These are phyloP conservation scores for Melinaea marsaeus DNA, from an alignment of 2,888 invertebrate genomes.

Conservation along the genomic window DNA sequence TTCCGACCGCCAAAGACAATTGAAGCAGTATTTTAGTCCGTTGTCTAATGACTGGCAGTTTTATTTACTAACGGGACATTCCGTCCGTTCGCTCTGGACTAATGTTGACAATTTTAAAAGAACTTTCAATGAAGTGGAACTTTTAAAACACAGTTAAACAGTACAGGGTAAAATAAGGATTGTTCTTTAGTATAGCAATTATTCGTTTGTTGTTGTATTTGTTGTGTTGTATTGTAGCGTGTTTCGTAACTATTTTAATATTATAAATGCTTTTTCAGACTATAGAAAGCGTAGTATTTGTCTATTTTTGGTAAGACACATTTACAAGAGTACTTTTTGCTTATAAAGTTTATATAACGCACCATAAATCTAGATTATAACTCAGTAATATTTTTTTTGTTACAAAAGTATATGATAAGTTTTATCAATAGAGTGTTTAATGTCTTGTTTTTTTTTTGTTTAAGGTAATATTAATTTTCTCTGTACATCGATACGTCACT, in stretches of 20 bases:
- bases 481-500: slow-evolving; percentile 61
- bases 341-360: too few relatives aligned
- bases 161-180: slow-evolving; percentile 1
- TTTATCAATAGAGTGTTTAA: background rate
- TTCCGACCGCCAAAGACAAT: slow-evolving; percentile 63
- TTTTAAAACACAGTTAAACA: slow-evolving; percentile 1
- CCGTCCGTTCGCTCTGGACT: too few relatives aligned
- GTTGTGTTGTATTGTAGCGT: too few relatives aligned
- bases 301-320: background rate
- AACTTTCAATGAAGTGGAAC: slow-evolving; percentile 5
- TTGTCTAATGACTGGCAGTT: slow-evolving; percentile 73
- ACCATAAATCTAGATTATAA: too few relatives aligned
- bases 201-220: too few relatives aligned
- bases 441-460: background rate
- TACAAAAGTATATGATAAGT: background rate
- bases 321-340: too few relatives aligned
- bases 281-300: background rate
- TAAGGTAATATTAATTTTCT: slow-evolving; percentile 36
- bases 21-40: slow-evolving; percentile 70
- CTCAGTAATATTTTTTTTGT: too few relatives aligned
- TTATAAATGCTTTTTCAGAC: background rate
- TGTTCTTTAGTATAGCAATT: background rate
- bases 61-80: slow-evolving; percentile 54
- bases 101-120: background rate
- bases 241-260: slow-evolving; percentile 1